Conservation (phyloP, 1,140 invertebrate genomes). For the Trichogramma pretiosum region DNA sequence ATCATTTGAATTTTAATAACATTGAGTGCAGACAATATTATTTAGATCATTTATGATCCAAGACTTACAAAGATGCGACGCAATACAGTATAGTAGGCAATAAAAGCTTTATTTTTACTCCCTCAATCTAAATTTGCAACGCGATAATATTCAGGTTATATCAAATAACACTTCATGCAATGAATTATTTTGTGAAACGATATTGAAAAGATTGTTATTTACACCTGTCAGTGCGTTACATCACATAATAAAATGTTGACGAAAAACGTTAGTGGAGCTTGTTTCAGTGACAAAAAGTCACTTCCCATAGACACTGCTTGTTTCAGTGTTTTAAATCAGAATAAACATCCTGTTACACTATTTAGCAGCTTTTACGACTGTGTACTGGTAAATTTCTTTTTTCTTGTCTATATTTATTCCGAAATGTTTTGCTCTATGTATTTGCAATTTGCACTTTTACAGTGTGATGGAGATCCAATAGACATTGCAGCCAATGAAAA, state of each 20-base stretch:
- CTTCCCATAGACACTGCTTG: conserved; percentile 45
- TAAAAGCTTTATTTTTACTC: too few species aligned
- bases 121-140: too few species aligned
- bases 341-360: conserved; percentile 28
- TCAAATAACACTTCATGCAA: too few species aligned
- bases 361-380: conserved; percentile 40
- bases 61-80: too few species aligned
- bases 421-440: neutral
- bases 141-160: too few species aligned
- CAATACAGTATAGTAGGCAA: too few species aligned
- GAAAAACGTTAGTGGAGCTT: conserved; percentile 21
- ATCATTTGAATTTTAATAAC: too few species aligned
- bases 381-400: conserved; percentile 24
- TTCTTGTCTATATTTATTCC: conserved; percentile 2
- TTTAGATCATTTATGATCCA: too few species aligned
- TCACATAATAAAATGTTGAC: conserved; percentile 23
- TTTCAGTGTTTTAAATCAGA: conserved; percentile 39
- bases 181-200: too few species aligned
- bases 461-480: conserved; percentile 38
- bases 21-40: too few species aligned
- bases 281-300: conserved; percentile 20
- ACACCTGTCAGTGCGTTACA: too few species aligned
- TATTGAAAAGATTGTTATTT: too few species aligned
- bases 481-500: conserved; percentile 28
- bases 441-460: conserved; percentile 14